Base-by-base conservation (phyloP, 1,140 invertebrate genomes). In the Caenorhabditis briggsae region DNA sequence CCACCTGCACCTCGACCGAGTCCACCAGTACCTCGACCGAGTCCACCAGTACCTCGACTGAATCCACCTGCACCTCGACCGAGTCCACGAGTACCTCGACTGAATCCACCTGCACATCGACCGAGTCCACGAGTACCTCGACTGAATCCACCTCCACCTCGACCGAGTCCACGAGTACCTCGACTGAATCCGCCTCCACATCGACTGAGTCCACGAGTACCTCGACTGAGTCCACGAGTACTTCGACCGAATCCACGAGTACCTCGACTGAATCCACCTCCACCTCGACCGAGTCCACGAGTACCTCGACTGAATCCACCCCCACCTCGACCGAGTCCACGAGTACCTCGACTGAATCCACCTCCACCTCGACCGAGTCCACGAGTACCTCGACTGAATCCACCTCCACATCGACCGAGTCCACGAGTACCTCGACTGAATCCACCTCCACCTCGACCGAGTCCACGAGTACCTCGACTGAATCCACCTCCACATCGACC, bases 21-120 rank as follows among this genome's bases (percentile, higher is more conserved):
- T 65, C 61, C 7, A 64, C 61, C 1, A 64, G 61, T 33, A 64
- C 61, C 33, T 33, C 61, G 11, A 64, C 61, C 20, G 61, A 64
- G 16, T 64, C 61, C 0, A 65, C 61, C 5, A 65, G 56, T 20
- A 58, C 56, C 3, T 58, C 61, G 11, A 65, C 61, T 0, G 61
- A 41, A 2, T 41, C 61, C 0, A 65, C 61, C 5, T 33, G 25
- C 11, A 65, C 61, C 5, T 41, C 61, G 3, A 65, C 61, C 25
- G 61, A 65, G 25, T 65, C 61, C 0, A 65, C 61, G 2, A 59
- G 50, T 11, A 58, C 56, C n/a, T 58, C 61, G 11, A 65, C 61
- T 5, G 61, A 65, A 16, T 65, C 61, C 0, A 65, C 61, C n/a
- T n/a, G n/a, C n/a, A n/a, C n/a, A n/a, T n/a, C n/a, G n/a, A n/a